Conservation (phyloP, 2,888 invertebrate species). For the Himalopsyche anomala region DNA sequence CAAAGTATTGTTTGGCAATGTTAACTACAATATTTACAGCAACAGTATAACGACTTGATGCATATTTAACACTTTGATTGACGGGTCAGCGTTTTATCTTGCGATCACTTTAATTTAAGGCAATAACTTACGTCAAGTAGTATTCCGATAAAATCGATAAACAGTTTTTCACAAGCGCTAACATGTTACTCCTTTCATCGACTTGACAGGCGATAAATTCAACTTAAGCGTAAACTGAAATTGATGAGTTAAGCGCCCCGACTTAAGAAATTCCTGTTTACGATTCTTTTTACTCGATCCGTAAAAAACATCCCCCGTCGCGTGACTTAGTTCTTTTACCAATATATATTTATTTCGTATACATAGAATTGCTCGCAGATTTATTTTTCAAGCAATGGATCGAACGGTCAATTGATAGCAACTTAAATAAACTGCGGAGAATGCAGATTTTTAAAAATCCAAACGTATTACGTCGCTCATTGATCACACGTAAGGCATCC, state of each 20-base stretch:
- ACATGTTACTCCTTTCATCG: not conserved
- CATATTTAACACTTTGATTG: not conserved
- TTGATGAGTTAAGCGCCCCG: not conserved
- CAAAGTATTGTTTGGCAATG: too few species aligned
- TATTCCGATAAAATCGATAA: slow-evolving; percentile 17
- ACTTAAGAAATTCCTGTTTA: not conserved
- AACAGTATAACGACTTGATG: too few species aligned
- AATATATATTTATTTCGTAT: too few species aligned
- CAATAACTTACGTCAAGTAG: not conserved
- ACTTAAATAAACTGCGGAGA: too few species aligned
- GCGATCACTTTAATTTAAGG: not conserved
- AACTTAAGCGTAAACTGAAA: slow-evolving; percentile 10
- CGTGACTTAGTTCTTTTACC: too few species aligned
- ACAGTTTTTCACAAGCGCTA: not conserved
- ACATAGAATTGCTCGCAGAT: too few species aligned
- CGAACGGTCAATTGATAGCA: too few species aligned
- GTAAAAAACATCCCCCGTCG: not conserved
- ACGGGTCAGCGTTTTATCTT: not conserved
- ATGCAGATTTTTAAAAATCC: too few species aligned
- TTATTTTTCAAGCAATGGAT: too few species aligned
- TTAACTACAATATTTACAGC: too few species aligned
- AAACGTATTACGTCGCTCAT: too few species aligned
- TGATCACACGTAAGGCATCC: too few species aligned
- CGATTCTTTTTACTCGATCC: not conserved
- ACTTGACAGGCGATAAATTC: slow-evolving; percentile 15